phyloP scores from a whole-genome alignment of 2,888 invertebrate genomes.

The Sycophila texana region DNA sequence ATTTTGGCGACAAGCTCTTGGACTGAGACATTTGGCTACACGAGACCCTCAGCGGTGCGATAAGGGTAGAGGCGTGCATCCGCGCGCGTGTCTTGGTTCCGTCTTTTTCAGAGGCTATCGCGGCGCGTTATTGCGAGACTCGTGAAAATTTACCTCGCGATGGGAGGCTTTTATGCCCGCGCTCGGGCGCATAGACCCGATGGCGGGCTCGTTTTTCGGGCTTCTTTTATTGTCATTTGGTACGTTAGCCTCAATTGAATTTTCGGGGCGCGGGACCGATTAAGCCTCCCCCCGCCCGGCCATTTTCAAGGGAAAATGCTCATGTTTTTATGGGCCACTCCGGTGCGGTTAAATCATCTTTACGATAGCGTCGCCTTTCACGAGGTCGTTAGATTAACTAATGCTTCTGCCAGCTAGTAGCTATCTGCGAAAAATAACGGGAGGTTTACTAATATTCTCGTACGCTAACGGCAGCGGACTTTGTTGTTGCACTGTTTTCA shows the following conservation, averaged over 20 bases:
- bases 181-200: not conserved
- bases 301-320: slow-evolving; percentile 20
- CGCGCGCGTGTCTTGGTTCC: slow-evolving; percentile 25
- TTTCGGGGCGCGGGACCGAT: slow-evolving; percentile 25
- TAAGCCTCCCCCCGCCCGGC: slow-evolving; percentile 9
- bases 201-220: not conserved
- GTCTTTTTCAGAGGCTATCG: not conserved
- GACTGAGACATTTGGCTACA: no score
- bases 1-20: no score
- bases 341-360: slow-evolving; percentile 40
- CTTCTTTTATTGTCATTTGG: slow-evolving; percentile 37
- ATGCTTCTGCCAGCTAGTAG: not conserved
- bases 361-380: slow-evolving; percentile 33
- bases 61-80: slow-evolving; percentile 6
- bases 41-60: no score
- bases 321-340: slow-evolving; percentile 40
- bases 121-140: no score
- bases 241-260: slow-evolving; percentile 42
- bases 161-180: not conserved
- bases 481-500: not conserved
- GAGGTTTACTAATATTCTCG: no score
- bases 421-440: not conserved
- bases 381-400: slow-evolving; percentile 42
- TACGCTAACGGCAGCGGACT: no score
- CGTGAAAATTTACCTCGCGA: slow-evolving; percentile 43